Percentiles rank a stretch among this genome's conserved stretches.
Evolutionary conservation across 1,140 invertebrate genomes (phyloP).

Genomic region (Trichoplusia ni): DNA sequence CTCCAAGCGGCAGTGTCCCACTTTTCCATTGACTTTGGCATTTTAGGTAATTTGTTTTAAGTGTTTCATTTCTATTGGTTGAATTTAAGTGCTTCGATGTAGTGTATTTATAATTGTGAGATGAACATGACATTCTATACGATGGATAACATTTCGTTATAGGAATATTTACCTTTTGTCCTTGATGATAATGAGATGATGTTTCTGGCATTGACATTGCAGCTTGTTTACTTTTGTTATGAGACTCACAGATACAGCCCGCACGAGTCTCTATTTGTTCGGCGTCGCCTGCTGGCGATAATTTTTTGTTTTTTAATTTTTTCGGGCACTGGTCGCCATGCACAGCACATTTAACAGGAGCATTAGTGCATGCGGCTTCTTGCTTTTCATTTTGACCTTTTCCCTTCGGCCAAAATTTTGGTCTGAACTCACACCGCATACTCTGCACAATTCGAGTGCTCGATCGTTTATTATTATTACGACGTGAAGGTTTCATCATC

Average conservation of each 20-base stretch:
- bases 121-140: too few relatives aligned
- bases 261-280: too few relatives aligned
- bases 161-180: slow-evolving; percentile 21
- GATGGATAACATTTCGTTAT: neutral
- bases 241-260: neutral
- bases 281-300: neutral
- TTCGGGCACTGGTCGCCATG: neutral
- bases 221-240: neutral
- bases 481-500: neutral
- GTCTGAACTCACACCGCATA: slow-evolving; percentile 5
- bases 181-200: neutral
- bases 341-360: neutral
- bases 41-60: neutral
- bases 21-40: neutral
- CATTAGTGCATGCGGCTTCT: neutral
- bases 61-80: too few relatives aligned
- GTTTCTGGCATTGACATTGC: neutral
- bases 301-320: neutral
- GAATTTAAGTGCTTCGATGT: too few relatives aligned
- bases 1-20: neutral
- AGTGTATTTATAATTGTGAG: too few relatives aligned
- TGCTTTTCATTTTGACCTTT: neutral
- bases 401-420: neutral
- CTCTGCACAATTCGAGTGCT: slow-evolving; percentile 6
- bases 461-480: neutral